Conservation (phyloP, 2,888 invertebrate genomes). For the Mystacides longicornis region DNA sequence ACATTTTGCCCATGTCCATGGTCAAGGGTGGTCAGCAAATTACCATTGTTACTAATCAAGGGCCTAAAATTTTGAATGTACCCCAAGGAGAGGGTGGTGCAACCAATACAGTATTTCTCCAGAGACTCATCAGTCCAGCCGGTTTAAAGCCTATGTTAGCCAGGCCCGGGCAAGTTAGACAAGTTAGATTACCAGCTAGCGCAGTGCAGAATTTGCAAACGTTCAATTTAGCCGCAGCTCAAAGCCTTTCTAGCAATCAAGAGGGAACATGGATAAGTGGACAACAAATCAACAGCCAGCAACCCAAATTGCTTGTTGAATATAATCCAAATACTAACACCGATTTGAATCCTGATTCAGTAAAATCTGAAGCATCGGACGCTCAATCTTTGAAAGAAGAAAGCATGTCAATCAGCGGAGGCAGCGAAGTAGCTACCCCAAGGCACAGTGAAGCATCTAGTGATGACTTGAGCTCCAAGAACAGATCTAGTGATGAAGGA, state of each 20-base stretch:
- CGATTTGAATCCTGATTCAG: constrained; percentile 38
- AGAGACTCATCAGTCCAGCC: constrained; percentile 59
- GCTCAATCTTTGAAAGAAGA: constrained; percentile 39
- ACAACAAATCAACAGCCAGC: constrained; percentile 34
- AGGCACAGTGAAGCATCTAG: constrained; percentile 13
- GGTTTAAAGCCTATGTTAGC: constrained; percentile 49
- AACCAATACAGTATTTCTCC: constrained; percentile 57
- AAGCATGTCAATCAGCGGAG: constrained; percentile 15
- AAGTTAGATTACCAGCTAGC: constrained; percentile 42
- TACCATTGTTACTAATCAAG: constrained; percentile 64
- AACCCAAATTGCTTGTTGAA: constrained; percentile 24
- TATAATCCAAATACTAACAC: constrained; percentile 17
- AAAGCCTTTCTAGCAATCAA: constrained; percentile 33
- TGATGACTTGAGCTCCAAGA: constrained; percentile 17
- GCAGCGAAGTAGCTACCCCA: constrained; percentile 17
- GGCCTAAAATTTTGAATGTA: constrained; percentile 48
- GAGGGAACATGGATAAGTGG: constrained; percentile 35
- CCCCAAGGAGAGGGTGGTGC: constrained; percentile 42
- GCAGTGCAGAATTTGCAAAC: constrained; percentile 36
- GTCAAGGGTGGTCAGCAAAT: constrained; percentile 66
- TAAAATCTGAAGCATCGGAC: constrained; percentile 37
- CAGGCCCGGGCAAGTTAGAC: constrained; percentile 49
- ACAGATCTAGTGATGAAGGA: constrained; percentile 16
- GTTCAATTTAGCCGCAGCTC: constrained; percentile 28
- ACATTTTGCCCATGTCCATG: constrained; percentile 63